A percentile compares a stretch with the other conserved stretches of the same genome.
Evolutionary conservation across 2,888 invertebrate genomes (phyloP).

Genomic region (Halictus ligatus): DNA sequence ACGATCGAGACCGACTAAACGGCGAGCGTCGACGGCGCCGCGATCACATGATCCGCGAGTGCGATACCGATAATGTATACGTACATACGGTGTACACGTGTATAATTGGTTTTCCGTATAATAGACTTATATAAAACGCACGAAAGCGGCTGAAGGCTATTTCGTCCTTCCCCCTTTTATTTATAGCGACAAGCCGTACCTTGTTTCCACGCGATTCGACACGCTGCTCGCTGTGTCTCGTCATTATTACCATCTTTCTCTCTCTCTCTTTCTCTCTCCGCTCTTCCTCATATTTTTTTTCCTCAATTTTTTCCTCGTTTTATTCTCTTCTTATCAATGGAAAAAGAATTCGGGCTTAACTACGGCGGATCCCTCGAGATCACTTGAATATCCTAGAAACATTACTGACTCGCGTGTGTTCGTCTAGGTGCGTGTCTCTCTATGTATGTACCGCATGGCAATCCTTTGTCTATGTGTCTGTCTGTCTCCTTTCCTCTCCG

Average conservation of each 20-base stretch:
- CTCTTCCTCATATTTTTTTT: constrained; percentile 17
- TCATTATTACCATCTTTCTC: not conserved
- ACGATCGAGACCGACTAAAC: not conserved
- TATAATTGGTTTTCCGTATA: constrained; percentile 65
- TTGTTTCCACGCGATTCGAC: constrained; percentile 47
- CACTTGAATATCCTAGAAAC: constrained; percentile 68
- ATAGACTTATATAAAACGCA: constrained; percentile 75
- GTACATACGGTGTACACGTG: constrained; percentile 59
- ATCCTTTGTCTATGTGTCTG: constrained; percentile 18
- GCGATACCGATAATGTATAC: constrained; percentile 61
- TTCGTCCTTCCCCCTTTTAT: constrained; percentile 52
- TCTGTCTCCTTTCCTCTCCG: constrained; percentile 28
- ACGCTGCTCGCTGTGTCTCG: constrained; percentile 16
- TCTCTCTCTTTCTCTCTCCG: not conserved
- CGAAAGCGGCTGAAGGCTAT: constrained; percentile 71
- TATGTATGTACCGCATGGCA: constrained; percentile 39
- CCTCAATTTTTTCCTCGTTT: constrained; percentile 16
- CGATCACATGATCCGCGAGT: constrained; percentile 44
- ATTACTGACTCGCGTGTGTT: constrained; percentile 59
- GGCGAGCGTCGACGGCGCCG: constrained; percentile 31
- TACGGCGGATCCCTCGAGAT: constrained; percentile 63
- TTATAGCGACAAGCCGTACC: constrained; percentile 66
- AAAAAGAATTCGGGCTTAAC: constrained; percentile 70
- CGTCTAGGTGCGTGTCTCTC: constrained; percentile 56
- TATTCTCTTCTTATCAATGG: constrained; percentile 51